phyloP scores from a whole-genome alignment of 2,888 invertebrate genomes.

The Liopterus haemorrhoidalis region DNA sequence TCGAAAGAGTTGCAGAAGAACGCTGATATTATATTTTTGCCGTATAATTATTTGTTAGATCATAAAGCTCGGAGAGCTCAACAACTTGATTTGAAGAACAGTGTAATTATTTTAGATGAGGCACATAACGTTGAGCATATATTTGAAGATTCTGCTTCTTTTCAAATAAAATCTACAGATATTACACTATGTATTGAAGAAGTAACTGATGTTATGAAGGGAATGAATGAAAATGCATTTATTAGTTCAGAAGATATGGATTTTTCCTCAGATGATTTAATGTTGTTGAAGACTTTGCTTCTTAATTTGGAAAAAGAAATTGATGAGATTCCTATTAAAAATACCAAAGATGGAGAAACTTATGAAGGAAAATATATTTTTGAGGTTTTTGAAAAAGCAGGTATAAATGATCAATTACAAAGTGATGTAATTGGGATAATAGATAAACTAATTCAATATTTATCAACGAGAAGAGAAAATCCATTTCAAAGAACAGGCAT shows the following conservation, averaged over 20 bases:
- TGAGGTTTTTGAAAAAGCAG: slow-evolving; percentile 64
- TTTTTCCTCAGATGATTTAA: slow-evolving; percentile 75
- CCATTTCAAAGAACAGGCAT: slow-evolving; percentile 72
- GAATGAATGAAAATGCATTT: too few relatives aligned
- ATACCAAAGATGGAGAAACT: slow-evolving; percentile 57
- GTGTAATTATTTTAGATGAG: slow-evolving; percentile 91
- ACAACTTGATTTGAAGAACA: slow-evolving; percentile 56
- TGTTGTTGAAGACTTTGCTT: slow-evolving; percentile 71
- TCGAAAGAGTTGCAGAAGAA: slow-evolving; percentile 77
- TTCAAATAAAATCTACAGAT: slow-evolving; percentile 77
- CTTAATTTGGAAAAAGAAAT: slow-evolving; percentile 68
- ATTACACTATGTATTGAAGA: slow-evolving; percentile 88
- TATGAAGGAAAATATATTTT: slow-evolving; percentile 71
- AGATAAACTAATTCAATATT: slow-evolving; percentile 70
- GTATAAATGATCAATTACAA: slow-evolving; percentile 60
- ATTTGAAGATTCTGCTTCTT: slow-evolving; percentile 85
- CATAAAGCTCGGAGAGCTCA: slow-evolving; percentile 68
- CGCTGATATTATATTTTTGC: slow-evolving; percentile 95
- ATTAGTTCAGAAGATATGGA: slow-evolving; percentile 61
- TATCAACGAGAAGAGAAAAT: slow-evolving; percentile 61
- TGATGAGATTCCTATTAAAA: slow-evolving; percentile 59
- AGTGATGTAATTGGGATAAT: slow-evolving; percentile 59
- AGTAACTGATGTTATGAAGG: slow-evolving; percentile 70
- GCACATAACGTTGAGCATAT: slow-evolving; percentile 96
- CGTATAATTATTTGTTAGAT: slow-evolving; percentile 96